Evolutionary conservation across 2,113 vertebrate genomes (phyloP), one percentile per base, ranked within the genome.

Genomic region (Tichodroma muraria): DNA sequence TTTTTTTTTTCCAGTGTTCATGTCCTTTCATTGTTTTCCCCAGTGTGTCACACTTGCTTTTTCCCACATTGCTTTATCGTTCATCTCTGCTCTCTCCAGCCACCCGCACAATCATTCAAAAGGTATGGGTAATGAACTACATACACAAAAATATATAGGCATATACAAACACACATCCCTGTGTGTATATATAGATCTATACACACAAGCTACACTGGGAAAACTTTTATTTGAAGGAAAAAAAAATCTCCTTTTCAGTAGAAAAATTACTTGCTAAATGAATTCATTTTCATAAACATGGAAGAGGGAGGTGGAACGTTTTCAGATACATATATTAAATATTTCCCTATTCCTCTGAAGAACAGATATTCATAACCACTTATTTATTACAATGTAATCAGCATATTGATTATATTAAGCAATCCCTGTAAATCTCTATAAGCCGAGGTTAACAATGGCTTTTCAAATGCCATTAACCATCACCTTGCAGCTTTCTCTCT

Each of bases 381-480:
- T 95, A 93, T 91, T 93, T 95, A 80, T 85, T 94, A 77, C 40
- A 91, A 75, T 35, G 21, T 57, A 95, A 96, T 94, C 91, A 95
- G 80, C 93, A 95, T 94, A 96, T 95, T 92, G 93, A 93, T 95
- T 94, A 72, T 88, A 91, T 94, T 95, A 97, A 84, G 76, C 56
- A 66, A 80, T 81, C 72, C 45, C 77, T 86, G 85, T 92, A 93
- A 93, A 95, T 94, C 93, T 95, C 88, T 91, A 50, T 80, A 86
- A 95, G 45, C 82, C 76, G 88, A 94, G 69, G 96, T 93, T 97
- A 96, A 94, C 88, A 79, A 88, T 61, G 85, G 80, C 82, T 95
- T 95, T 97, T 96, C 93, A 95, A 94, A 97, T 95, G 96, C 90
- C 95, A 96, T 96, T 97, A 96, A 96, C 93, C 72, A 95, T 95